Base-by-base conservation (phyloP, 2,888 invertebrate genomes). In the Chrysolina americana region DNA sequence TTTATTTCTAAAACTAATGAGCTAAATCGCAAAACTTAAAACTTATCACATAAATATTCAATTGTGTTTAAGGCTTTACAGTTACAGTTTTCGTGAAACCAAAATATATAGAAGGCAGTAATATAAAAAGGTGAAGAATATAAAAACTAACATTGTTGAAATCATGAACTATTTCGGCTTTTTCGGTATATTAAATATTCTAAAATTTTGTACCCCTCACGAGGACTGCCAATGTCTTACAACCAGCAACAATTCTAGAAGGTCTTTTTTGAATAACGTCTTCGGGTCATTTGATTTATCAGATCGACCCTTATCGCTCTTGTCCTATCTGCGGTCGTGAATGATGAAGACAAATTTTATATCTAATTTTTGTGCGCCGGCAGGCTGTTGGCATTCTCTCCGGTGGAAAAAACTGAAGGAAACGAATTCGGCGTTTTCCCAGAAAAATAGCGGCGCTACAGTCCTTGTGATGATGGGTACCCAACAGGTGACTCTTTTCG, bases 291-390 rank as follows among this genome's bases (percentile, higher is more conserved):
- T 71, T 76, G 73, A 75, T 75, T 77, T 73, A 75, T 77, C 68
- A 53, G 68, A 53, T 68, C 50, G 36, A 15, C 15, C 53, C 68
- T 71, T 70, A 70, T 76, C 73, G 41, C 48, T 28, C 53, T 48
- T 53, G 74, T 63, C 70, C 72, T 21, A 78, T 78, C 74, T 75
- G 53, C 47, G 56, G 70, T 68, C 62, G 44, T 63, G 76, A 74
- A 72, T 68, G 72, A 76, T 76, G 68, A 72, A 71, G 70, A 78
- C 78, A 76, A 78, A 78, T 78, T 74, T 78, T 53, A 70, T 72
- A 65, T 74, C 76, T 76, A 74, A 78, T 76, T 76, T 74, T 73
- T 76, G 72, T 64, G 62, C 72, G 65, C 68, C 74, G 74, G 68
- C 63, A 69, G 44, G 19, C 63, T 17, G 28, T 23, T 63, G 36